phyloP scores from a whole-genome alignment of 1,140 invertebrate genomes.

The Sitophilus oryzae region DNA sequence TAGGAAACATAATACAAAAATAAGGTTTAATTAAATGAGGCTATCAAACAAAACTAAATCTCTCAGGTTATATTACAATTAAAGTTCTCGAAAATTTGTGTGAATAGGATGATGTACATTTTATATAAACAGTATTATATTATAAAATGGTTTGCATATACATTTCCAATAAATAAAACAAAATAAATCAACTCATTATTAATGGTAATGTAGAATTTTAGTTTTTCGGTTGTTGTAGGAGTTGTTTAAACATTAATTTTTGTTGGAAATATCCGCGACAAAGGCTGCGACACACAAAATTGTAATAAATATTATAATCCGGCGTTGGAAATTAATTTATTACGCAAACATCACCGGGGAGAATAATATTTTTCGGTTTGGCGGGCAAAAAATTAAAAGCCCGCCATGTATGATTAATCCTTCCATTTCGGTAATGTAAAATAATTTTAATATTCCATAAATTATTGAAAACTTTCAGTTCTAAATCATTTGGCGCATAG shows the following conservation, averaged over 20 bases:
- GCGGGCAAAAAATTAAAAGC: slow-evolving; percentile 18
- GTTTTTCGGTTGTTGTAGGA: no score
- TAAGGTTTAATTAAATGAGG: no score
- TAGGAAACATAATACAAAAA: no score
- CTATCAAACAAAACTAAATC: no score
- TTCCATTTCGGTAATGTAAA: slow-evolving; percentile 23
- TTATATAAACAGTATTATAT: no score
- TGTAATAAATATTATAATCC: not conserved
- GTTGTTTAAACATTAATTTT: not conserved
- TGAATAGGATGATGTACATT: no score
- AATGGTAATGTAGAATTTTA: no score
- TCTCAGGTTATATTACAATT: no score
- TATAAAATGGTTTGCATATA: no score
- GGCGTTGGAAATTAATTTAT: not conserved
- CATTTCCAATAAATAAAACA: no score
- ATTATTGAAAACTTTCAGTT: slow-evolving; percentile 15
- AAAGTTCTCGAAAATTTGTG: no score
- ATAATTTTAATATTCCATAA: slow-evolving; percentile 25
- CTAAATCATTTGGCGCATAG: slow-evolving; percentile 17
- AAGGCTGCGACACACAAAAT: not conserved
- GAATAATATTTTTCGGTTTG: slow-evolving; percentile 15
- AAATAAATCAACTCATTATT: no score
- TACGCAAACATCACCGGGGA: not conserved
- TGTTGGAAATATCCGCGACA: not conserved
- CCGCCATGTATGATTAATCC: slow-evolving; percentile 16